Evolutionary conservation across 2,888 invertebrate genomes (phyloP).

Genomic region (Drosophila subquinaria): DNA sequence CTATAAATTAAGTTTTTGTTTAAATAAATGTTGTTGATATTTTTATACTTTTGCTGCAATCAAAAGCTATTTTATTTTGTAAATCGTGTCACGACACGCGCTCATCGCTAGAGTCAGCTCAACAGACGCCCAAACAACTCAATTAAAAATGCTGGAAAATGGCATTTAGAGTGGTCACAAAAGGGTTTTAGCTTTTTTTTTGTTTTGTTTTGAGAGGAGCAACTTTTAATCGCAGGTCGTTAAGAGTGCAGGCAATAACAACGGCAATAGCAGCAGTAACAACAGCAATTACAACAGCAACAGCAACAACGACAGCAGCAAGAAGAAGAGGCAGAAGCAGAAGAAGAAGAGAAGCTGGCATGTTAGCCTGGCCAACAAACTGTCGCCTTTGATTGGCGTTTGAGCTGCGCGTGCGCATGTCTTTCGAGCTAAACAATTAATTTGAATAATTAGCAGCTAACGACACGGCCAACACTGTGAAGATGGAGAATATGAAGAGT

Average conservation of each 20-base stretch:
- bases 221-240: constrained; percentile 53
- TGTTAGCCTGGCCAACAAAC: constrained; percentile 34
- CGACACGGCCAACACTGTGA: constrained; percentile 50
- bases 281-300: constrained; percentile 7
- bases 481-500: neutral
- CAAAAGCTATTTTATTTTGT: neutral
- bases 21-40: neutral
- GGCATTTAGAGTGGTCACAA: constrained; percentile 47
- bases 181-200: constrained; percentile 14
- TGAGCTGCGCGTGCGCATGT: constrained; percentile 79
- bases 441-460: constrained; percentile 82
- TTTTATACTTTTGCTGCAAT: neutral
- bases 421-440: constrained; percentile 78
- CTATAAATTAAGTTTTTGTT: neutral
- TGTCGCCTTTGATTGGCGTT: constrained; percentile 74
- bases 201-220: constrained; percentile 16
- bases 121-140: constrained; percentile 54
- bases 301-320: constrained; percentile 21
- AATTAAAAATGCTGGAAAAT: constrained; percentile 52
- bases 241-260: constrained; percentile 36
- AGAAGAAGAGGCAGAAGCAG: neutral
- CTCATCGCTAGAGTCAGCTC: constrained; percentile 19
- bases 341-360: neutral
- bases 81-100: constrained; percentile 14
- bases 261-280: constrained; percentile 6